A percentile compares a stretch with the other conserved stretches of the same genome.
These are phyloP conservation scores for Pinctada fucata DNA, from an alignment of 2,888 invertebrate genomes.

Conservation along the genomic window DNA sequence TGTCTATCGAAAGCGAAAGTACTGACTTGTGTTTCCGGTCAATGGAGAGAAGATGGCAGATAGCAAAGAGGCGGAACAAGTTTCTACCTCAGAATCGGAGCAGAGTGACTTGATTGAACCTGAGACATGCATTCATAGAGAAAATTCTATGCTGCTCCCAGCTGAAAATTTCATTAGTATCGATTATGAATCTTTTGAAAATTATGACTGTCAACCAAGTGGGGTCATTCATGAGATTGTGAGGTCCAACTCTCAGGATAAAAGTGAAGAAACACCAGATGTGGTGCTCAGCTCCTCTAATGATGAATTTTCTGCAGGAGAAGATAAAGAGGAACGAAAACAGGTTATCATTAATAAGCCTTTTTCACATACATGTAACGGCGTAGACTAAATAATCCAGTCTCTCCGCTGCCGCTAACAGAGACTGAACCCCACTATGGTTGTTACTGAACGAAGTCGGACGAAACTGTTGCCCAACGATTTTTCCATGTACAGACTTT, in stretches of 20 bases:
- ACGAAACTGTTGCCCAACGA: too few relatives aligned
- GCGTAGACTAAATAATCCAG: too few relatives aligned
- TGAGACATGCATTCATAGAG: slow-evolving; percentile 80
- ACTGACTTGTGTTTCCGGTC: not conserved
- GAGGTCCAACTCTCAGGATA: slow-evolving; percentile 49
- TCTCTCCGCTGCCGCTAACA: too few relatives aligned
- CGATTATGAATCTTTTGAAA: slow-evolving; percentile 52
- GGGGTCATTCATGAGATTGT: slow-evolving; percentile 60
- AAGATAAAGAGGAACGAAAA: slow-evolving; percentile 53
- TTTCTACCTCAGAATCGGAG: slow-evolving; percentile 52
- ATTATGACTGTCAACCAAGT: slow-evolving; percentile 41
- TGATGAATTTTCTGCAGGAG: slow-evolving; percentile 49
- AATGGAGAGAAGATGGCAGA: slow-evolving; percentile 56
- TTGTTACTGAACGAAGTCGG: too few relatives aligned
- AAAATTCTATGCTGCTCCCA: slow-evolving; percentile 84
- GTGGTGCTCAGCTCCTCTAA: slow-evolving; percentile 34
- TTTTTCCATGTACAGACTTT: too few relatives aligned
- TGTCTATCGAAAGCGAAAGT: too few relatives aligned
- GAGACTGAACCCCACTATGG: too few relatives aligned
- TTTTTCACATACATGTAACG: not conserved
- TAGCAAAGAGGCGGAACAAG: slow-evolving; percentile 69
- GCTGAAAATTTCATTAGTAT: slow-evolving; percentile 73
- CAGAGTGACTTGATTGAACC: slow-evolving; percentile 65
- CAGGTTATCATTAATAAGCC: not conserved
- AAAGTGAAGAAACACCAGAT: not conserved